Percentiles rank a stretch among this genome's conserved stretches.
phyloP scores from a whole-genome alignment of 2,888 invertebrate species.

The Nemapogon koenigi region DNA sequence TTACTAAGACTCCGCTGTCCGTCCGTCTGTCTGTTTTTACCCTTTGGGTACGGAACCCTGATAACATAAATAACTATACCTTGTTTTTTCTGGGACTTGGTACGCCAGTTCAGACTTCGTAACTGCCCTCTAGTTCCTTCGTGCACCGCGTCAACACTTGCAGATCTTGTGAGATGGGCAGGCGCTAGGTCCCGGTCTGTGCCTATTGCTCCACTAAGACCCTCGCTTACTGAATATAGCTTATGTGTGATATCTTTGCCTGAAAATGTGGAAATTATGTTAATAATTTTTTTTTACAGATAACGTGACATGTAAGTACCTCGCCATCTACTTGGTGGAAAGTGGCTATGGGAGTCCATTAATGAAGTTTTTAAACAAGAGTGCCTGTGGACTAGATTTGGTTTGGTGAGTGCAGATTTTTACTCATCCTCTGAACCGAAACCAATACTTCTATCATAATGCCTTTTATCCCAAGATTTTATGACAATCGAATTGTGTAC shows the following conservation, averaged over 20 bases:
- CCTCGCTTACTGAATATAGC: constrained; percentile 82
- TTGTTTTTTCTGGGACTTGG: constrained; percentile 24
- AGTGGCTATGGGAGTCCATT: too few relatives aligned
- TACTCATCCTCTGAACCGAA: too few relatives aligned
- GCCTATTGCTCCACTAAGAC: constrained; percentile 62
- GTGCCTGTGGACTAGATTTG: too few relatives aligned
- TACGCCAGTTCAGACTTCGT: constrained; percentile 70
- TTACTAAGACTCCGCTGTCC: too few relatives aligned
- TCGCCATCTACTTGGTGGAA: background rate
- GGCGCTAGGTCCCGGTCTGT: constrained; percentile 39
- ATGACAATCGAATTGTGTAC: too few relatives aligned
- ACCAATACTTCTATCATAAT: too few relatives aligned
- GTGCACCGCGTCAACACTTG: constrained; percentile 80
- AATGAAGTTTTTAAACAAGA: too few relatives aligned
- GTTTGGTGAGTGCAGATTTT: too few relatives aligned
- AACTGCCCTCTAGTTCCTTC: constrained; percentile 78
- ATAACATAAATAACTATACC: too few relatives aligned
- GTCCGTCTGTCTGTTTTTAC: too few relatives aligned
- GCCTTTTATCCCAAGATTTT: too few relatives aligned
- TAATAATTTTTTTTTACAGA: constrained; percentile 4
- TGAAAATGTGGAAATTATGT: constrained; percentile 26
- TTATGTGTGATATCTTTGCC: constrained; percentile 87
- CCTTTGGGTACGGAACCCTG: too few relatives aligned
- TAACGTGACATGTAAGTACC: background rate
- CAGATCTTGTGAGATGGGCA: constrained; percentile 69